Base-by-base conservation (phyloP, 2,888 invertebrate genomes). In the Labia minor region DNA sequence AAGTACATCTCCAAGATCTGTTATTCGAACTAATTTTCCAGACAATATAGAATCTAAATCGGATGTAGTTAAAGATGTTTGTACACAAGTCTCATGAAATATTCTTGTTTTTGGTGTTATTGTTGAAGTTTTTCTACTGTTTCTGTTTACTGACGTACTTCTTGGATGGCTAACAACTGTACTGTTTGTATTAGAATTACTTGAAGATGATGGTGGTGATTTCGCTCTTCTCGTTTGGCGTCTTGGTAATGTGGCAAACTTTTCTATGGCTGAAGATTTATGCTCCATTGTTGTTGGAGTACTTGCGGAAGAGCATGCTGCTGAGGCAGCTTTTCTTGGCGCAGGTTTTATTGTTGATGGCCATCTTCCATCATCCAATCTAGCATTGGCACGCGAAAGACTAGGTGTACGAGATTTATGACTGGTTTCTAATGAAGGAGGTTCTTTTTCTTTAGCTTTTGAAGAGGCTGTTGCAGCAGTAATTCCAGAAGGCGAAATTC, bases 231-330 rank as follows among this genome's bases (percentile, higher is more conserved):
- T 77, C 77, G 68, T 49, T 69, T 86, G 81, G 67, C 89, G 81
- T 49, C 92, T 82, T 0, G 92, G 91, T 61, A 92, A 76, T 0
- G 92, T 92, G 8, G 87, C 90, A 72, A 88, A 90, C 72, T 88
- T 86, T 73, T 89, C 90, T 11, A 86, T 80, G 0, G 86, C 81
- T 62, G 76, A 77, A 18, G 82, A 76, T 67, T 81, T 77, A 62
- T 73, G 72, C 67, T 79, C 80, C 71, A 73, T 64, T 72, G 73
- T 16, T 74, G 75, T n/a, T 66, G 67, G 67, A 67, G 64, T 72
- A 70, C 63, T 72, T 70, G 67, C 49, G 18, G 63, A 33, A 18
- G 65, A 63, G 18, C 18, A 66, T 14, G 63, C 63, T 33, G 65
- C 67, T 10, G 68, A 63, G 21, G 65, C 66, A 61, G 62, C 61